Percentiles rank a stretch among this genome's conserved stretches.
Conservation (phyloP, 2,888 invertebrate species). For the Theretra japonica region DNA sequence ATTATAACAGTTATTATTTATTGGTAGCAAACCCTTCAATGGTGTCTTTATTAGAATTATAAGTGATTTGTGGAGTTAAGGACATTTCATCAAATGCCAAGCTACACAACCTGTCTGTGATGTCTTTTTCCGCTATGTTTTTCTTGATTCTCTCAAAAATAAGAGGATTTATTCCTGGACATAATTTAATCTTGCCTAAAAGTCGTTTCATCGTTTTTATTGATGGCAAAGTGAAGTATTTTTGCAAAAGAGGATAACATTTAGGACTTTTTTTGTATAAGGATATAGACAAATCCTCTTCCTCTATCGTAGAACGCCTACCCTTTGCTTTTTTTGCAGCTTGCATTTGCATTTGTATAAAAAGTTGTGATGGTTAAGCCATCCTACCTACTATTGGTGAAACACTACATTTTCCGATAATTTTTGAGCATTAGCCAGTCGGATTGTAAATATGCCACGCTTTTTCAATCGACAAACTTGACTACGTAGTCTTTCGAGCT, state of each 20-base stretch:
- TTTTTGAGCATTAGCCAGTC: not conserved
- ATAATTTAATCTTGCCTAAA: conserved; percentile 36
- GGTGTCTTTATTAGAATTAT: conserved; percentile 34
- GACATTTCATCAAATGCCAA: conserved; percentile 37
- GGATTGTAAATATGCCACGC: not conserved
- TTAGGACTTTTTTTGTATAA: conserved; percentile 40
- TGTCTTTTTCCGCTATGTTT: conserved; percentile 30
- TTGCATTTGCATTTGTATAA: conserved; percentile 6
- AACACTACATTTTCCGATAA: not conserved
- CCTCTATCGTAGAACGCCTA: conserved; percentile 33
- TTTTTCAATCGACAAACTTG: not conserved
- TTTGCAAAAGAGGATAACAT: conserved; percentile 34
- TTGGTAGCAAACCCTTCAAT: not conserved
- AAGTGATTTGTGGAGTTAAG: conserved; percentile 35
- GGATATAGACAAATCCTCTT: conserved; percentile 35
- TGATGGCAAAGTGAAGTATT: conserved; percentile 39
- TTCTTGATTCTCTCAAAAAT: conserved; percentile 40
- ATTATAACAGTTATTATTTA: conserved; percentile 24
- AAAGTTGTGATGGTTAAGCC: conserved; percentile 1
- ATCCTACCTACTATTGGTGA: not conserved
- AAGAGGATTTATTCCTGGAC: conserved; percentile 36
- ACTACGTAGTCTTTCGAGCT: not conserved
- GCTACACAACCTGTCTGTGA: conserved; percentile 29
- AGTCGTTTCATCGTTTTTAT: conserved; percentile 38
- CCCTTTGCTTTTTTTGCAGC: conserved; percentile 32